These are phyloP conservation scores for Phainopepla nitens DNA, from an alignment of 2,113 vertebrate genomes.

Conservation along the genomic window DNA sequence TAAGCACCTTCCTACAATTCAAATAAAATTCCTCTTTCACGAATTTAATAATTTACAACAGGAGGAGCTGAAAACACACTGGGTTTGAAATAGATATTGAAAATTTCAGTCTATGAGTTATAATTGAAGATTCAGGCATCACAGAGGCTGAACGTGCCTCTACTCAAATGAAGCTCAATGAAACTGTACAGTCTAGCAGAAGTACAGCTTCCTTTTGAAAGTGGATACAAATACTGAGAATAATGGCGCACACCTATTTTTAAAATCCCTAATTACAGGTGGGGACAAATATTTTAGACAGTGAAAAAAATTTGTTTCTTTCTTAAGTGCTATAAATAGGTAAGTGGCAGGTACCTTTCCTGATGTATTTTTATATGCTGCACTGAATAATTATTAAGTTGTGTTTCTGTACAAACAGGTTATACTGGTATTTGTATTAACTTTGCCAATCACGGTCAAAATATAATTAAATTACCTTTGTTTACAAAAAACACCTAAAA, in stretches of 20 bases:
- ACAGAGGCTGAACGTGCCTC: rapidly evolving
- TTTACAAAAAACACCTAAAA: background rate
- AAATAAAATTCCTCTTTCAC: background rate
- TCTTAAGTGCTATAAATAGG: background rate
- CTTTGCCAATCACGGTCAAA: background rate
- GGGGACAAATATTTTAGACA: background rate
- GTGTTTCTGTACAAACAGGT: background rate
- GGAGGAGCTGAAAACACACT: background rate
- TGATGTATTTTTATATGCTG: background rate
- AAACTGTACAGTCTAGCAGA: background rate
- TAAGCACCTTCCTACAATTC: background rate
- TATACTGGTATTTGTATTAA: background rate
- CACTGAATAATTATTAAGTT: background rate
- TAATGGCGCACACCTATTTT: background rate
- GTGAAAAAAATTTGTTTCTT: background rate
- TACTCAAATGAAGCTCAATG: background rate
- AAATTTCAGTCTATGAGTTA: background rate
- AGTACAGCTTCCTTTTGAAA: background rate
- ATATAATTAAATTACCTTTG: background rate
- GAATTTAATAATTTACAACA: background rate
- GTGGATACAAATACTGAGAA: background rate
- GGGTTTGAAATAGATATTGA: background rate
- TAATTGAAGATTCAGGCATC: background rate
- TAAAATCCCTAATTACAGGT: background rate
- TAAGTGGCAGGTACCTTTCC: background rate